These are phyloP conservation scores for Phymatocera aterrima DNA, from an alignment of 2,888 invertebrate genomes.

Conservation along the genomic window DNA sequence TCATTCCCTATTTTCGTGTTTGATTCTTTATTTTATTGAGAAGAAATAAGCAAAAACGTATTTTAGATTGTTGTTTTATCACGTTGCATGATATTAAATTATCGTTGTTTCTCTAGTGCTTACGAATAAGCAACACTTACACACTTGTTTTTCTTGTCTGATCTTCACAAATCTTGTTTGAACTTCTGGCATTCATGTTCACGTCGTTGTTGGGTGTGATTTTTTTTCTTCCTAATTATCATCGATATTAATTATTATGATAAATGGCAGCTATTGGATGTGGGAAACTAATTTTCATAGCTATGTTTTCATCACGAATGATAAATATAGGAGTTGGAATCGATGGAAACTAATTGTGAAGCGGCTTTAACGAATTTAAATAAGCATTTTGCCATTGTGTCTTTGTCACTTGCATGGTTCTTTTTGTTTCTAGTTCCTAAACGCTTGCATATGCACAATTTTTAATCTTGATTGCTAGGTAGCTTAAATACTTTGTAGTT, in stretches of 20 bases:
- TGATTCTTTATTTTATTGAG: constrained; percentile 44
- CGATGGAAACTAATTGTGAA: background rate
- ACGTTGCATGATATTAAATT: background rate
- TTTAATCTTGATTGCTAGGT: background rate
- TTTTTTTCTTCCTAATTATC: background rate
- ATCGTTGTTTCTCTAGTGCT: background rate
- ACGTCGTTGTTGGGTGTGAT: background rate
- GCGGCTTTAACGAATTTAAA: background rate
- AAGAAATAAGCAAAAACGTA: constrained; percentile 38
- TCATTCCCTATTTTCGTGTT: no score
- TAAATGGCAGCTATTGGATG: background rate
- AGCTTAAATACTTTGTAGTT: background rate
- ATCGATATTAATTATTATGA: no score
- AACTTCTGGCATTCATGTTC: background rate
- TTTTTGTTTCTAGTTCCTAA: background rate
- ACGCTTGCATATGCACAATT: constrained; percentile 17
- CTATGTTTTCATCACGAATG: background rate
- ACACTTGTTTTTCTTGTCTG: no score
- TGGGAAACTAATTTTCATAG: background rate
- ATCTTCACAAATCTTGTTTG: no score
- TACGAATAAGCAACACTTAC: background rate
- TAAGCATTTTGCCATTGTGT: background rate
- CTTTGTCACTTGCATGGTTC: constrained; percentile 2
- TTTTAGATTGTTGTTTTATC: background rate
- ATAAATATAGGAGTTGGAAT: background rate